Evolutionary conservation across 2,797 vertebrate genomes (phyloP).

Genomic region (Thaleichthys pacificus): DNA sequence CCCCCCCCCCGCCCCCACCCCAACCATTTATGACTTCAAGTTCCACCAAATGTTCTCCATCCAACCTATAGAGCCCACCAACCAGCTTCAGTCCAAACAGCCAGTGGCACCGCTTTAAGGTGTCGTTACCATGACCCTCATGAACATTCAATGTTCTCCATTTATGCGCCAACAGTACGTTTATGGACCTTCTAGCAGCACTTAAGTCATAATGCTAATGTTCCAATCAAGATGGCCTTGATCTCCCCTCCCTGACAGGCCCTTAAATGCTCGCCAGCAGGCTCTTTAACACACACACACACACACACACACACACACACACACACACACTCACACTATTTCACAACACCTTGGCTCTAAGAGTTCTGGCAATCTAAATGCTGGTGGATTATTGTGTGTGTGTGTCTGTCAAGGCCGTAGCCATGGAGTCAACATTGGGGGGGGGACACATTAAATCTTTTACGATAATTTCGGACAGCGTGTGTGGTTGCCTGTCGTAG

Average conservation of each 20-base stretch:
- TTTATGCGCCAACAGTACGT: not conserved
- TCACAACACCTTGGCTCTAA: not conserved
- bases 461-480: too few species aligned
- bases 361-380: slow-evolving; percentile 9
- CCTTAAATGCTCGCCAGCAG: slow-evolving; percentile 11
- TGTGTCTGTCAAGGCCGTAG: not conserved
- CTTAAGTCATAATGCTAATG: slow-evolving; percentile 13
- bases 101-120: not conserved
- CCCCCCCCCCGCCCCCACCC: not conserved
- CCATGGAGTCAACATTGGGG: too few species aligned
- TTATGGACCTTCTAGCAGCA: not conserved
- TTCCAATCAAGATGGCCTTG: slow-evolving; percentile 21
- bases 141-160: slow-evolving; percentile 4
- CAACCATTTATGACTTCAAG: not conserved
- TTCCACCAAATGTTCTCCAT: not conserved
- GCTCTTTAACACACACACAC: slow-evolving; percentile 24
- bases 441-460: too few species aligned
- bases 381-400: not conserved
- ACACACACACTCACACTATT: not conserved
- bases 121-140: not conserved
- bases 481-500: too few species aligned
- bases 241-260: slow-evolving; percentile 24
- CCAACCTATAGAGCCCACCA: not conserved
- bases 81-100: not conserved
- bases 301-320: slow-evolving; percentile 7